Evolutionary conservation across 2,797 vertebrate genomes (phyloP), one percentile per base, ranked within the genome.

Genomic region (Hephaestus fuliginosus): DNA sequence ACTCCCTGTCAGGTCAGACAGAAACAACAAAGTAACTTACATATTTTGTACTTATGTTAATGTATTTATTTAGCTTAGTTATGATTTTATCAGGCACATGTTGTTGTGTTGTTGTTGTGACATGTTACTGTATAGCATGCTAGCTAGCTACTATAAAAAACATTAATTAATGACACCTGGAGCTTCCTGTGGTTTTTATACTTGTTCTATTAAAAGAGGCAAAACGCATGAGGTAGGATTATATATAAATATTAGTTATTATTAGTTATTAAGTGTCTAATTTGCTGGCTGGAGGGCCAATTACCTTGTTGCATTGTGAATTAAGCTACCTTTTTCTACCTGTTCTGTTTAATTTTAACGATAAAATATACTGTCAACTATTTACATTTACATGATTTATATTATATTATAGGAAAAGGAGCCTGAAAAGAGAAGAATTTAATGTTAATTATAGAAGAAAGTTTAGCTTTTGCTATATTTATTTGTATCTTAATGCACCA

Each of bases 1-100:
- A 39, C 36, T 39, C 8, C 36, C 36, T 20, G 28, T 25, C 49
- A 76, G 67, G 46, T 70, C 49, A 76, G 30, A 71, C 36, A 11
- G 43, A 20, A 25, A 6, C 14, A 48, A 13, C 44, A 17, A 2
- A 12, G 12, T 7, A 39, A 22, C 53, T 10, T 33, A 46, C 1
- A 41, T n/a, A 43, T 22, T 25, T 4, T 55, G 28, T 36, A 14
- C 39, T 55, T 7, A 30, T 51, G 3, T 51, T n/a, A 11, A 22
- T 22, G 4, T 2, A 2, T 55, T 55, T 6, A n/a, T 46, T 3
- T 1, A 28, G 12, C 11, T 55, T 51, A 11, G n/a, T 18, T 11
- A 9, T 0, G 5, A 11, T 55, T 22, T n/a, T 44, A 41, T 28
- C 2, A 6, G 22, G 13, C 14, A 10, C n/a, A n/a, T n/a, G n/a